Evolutionary conservation across 1,140 invertebrate species (phyloP).

Genomic region (Neuroterus valhalla): DNA sequence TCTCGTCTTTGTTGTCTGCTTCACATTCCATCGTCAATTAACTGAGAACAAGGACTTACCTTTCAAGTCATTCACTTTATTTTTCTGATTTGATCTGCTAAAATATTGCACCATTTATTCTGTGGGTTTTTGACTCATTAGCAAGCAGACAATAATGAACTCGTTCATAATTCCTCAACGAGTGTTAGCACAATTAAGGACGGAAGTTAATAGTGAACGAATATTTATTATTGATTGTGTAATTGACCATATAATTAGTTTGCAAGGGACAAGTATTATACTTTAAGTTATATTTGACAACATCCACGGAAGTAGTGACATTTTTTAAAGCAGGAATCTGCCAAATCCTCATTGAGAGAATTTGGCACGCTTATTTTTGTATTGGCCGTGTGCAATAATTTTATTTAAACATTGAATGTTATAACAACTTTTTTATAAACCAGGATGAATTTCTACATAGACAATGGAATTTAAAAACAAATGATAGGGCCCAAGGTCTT

Average conservation of each 20-base stretch:
- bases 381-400: no score
- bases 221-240: conserved; percentile 45
- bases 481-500: no score
- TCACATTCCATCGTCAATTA: conserved; percentile 2
- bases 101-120: background rate
- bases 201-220: background rate
- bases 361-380: no score
- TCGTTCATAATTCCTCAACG: conserved; percentile 1
- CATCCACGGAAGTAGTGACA: background rate
- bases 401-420: no score
- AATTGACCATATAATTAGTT: background rate
- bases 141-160: conserved; percentile 10
- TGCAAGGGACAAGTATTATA: background rate
- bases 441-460: no score
- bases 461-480: no score
- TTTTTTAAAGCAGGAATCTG: background rate
- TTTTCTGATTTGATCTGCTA: background rate
- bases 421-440: no score
- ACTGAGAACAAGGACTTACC: background rate
- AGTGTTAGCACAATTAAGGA: conserved; percentile 3
- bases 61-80: background rate
- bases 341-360: no score
- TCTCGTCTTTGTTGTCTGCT: background rate
- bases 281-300: no score
- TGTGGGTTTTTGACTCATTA: background rate